phyloP scores from a whole-genome alignment of 2,888 invertebrate species.

The Spisula subtruncata region DNA sequence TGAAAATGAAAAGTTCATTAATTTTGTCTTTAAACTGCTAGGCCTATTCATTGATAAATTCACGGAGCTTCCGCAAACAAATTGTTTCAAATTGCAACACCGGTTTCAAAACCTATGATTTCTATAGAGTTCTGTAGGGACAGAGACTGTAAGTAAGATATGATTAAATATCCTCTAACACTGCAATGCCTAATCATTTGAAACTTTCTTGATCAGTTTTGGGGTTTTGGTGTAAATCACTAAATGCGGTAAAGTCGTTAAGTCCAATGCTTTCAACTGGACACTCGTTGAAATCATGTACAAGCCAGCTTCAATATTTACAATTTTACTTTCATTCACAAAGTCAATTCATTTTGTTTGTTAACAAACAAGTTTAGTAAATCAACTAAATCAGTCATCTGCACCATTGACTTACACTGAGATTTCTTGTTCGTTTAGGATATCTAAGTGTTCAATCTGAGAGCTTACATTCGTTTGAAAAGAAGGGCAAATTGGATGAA shows the following conservation, averaged over 20 bases:
- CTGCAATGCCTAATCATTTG: too few relatives aligned
- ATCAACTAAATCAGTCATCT: neutral
- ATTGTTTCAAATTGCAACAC: too few relatives aligned
- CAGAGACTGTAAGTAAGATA: too few relatives aligned
- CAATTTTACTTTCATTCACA: constrained; percentile 9
- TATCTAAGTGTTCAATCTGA: neutral
- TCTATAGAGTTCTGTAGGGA: too few relatives aligned
- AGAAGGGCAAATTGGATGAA: constrained; percentile 1
- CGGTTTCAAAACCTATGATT: too few relatives aligned
- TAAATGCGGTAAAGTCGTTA: neutral
- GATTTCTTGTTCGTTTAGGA: neutral
- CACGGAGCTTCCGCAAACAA: too few relatives aligned
- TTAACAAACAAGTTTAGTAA: neutral
- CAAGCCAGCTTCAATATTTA: neutral
- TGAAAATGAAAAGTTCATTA: too few relatives aligned
- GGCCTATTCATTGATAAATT: too few relatives aligned
- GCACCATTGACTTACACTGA: neutral
- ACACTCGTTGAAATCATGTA: neutral
- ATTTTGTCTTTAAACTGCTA: too few relatives aligned
- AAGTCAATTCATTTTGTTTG: neutral
- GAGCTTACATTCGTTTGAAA: neutral
- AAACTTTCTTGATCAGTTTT: neutral
- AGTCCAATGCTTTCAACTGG: neutral
- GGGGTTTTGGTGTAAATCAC: neutral
- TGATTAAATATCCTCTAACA: too few relatives aligned